phyloP scores from a whole-genome alignment of 2,888 invertebrate genomes.

The Drosophila formosana region DNA sequence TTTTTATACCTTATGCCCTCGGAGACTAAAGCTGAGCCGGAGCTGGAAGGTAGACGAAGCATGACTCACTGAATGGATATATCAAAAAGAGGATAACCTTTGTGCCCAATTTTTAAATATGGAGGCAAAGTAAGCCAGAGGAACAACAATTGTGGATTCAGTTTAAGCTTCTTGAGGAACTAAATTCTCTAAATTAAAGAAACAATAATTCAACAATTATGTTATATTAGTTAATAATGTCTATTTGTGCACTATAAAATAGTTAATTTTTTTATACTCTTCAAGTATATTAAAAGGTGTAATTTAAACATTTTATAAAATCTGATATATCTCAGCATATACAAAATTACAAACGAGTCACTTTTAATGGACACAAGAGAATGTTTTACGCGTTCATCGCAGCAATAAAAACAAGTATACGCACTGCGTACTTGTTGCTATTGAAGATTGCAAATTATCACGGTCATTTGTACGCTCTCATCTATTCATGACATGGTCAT shows the following conservation, averaged over 20 bases:
- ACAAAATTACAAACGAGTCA: neutral
- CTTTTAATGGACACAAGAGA: neutral
- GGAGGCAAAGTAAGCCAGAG: neutral
- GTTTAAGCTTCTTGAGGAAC: slow-evolving; percentile 3
- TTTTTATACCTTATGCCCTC: slow-evolving; percentile 11
- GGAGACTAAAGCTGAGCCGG: neutral
- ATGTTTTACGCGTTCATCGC: neutral
- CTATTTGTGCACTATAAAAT: no score
- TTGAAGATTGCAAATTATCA: slow-evolving; percentile 19
- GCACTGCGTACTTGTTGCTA: slow-evolving; percentile 63
- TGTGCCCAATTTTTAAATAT: neutral
- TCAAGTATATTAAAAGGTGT: no score
- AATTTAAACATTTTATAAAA: neutral
- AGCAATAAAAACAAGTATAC: slow-evolving; percentile 8
- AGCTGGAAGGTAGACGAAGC: neutral
- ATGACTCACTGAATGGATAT: neutral
- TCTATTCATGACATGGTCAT: slow-evolving; percentile 3
- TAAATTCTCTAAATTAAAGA: neutral
- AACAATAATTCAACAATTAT: no score
- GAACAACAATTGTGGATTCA: no score
- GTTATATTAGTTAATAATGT: no score
- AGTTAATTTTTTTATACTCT: no score
- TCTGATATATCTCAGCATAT: neutral
- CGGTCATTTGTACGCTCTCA: neutral
- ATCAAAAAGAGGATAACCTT: neutral